A percentile compares a stretch with the other conserved stretches of the same genome.
Evolutionary conservation across 1,140 invertebrate genomes (phyloP).

Genomic region (Onthophagus taurus): DNA sequence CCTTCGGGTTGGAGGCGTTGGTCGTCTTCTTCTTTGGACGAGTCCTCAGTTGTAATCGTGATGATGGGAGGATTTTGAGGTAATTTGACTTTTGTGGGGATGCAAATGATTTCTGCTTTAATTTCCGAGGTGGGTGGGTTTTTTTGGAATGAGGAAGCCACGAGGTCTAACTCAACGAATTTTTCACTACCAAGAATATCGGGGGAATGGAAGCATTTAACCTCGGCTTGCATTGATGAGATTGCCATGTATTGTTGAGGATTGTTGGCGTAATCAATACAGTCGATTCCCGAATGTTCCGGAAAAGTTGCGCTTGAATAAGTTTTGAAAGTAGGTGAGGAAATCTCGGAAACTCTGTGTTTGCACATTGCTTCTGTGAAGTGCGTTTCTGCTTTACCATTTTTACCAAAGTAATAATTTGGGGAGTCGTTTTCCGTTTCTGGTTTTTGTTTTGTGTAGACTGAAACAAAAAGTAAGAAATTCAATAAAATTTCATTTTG

Average conservation of each 20-base stretch:
- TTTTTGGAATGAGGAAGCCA: conserved; percentile 22
- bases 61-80: conserved; percentile 15
- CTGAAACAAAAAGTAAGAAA: conserved; percentile 1
- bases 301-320: conserved; percentile 8
- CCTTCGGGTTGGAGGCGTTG: conserved; percentile 29
- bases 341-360: conserved; percentile 7
- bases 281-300: neutral
- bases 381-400: conserved; percentile 3
- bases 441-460: conserved; percentile 9
- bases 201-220: conserved; percentile 21
- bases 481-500: no score
- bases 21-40: conserved; percentile 12
- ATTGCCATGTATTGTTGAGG: conserved; percentile 4
- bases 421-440: conserved; percentile 8
- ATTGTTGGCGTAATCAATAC: neutral
- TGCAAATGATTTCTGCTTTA: neutral
- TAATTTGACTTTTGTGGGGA: neutral
- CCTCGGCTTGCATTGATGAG: conserved; percentile 3
- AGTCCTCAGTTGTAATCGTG: conserved; percentile 19
- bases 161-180: conserved; percentile 29
- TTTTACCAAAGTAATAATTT: conserved; percentile 8
- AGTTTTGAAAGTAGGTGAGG: conserved; percentile 10
- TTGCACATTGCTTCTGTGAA: conserved; percentile 7
- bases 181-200: conserved; percentile 30
- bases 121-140: neutral